phyloP scores from a whole-genome alignment of 2,888 invertebrate species.

The Synergus gifuensis region DNA sequence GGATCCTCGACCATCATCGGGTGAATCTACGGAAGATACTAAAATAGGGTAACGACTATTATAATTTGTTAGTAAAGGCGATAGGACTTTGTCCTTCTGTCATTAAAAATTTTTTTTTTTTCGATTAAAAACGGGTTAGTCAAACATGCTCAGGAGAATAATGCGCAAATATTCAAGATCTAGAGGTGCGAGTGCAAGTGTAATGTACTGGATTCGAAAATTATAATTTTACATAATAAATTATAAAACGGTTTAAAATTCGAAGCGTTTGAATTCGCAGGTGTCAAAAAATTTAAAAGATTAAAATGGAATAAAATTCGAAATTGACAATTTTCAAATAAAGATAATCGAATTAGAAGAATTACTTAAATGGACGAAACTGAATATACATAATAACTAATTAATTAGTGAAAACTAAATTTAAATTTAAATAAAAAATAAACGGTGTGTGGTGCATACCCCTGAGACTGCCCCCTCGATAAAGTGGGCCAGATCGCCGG shows the following conservation, averaged over 20 bases:
- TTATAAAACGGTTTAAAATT: neutral
- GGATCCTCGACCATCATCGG: conserved; percentile 87
- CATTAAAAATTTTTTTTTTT: neutral
- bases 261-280: too few species aligned
- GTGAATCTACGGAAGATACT: conserved; percentile 82
- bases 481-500: conserved; percentile 81
- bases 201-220: neutral
- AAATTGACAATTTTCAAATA: neutral
- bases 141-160: neutral
- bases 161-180: neutral
- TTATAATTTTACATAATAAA: neutral
- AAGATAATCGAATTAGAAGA: neutral
- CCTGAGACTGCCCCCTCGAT: conserved; percentile 84
- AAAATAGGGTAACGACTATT: conserved; percentile 73
- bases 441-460: conserved; percentile 76
- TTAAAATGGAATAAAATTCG: neutral
- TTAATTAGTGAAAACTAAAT: neutral
- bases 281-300: too few species aligned
- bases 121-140: neutral
- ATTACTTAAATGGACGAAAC: conserved; percentile 52
- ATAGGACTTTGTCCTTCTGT: neutral
- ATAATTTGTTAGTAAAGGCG: conserved; percentile 59
- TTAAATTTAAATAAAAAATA: conserved; percentile 46
- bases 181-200: conserved; percentile 1
- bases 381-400: conserved; percentile 44